Evolutionary conservation across 2,797 vertebrate species (phyloP).

Genomic region (Mormyrops attenuatus): DNA sequence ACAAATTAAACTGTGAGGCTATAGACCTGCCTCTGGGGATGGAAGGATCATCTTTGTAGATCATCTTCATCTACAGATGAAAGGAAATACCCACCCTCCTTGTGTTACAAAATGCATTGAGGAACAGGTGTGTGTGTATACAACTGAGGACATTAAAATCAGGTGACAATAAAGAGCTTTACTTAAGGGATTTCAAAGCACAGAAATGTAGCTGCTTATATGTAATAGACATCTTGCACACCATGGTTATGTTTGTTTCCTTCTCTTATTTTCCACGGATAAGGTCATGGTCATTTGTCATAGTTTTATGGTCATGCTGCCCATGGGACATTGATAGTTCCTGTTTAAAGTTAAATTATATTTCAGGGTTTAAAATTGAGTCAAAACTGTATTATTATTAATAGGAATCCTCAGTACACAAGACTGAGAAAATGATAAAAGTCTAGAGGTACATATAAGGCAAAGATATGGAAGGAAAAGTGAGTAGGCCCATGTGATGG

Average conservation of each 20-base stretch:
- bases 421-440: not conserved
- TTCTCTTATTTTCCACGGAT: not conserved
- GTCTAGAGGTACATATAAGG: not conserved
- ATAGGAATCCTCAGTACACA: not conserved
- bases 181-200: not conserved
- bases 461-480: not conserved
- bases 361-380: not conserved
- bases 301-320: not conserved
- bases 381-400: not conserved
- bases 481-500: not conserved
- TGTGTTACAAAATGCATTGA: not conserved
- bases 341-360: not conserved
- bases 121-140: not conserved
- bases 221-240: not conserved
- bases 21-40: not conserved
- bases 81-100: not conserved
- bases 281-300: not conserved
- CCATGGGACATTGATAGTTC: not conserved
- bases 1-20: conserved; percentile 23
- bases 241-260: not conserved
- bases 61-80: not conserved
- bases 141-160: not conserved
- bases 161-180: not conserved
- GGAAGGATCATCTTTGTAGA: no score
- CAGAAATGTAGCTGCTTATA: not conserved